phyloP scores from a whole-genome alignment of 2,888 invertebrate genomes.

The Meta bourneti region DNA sequence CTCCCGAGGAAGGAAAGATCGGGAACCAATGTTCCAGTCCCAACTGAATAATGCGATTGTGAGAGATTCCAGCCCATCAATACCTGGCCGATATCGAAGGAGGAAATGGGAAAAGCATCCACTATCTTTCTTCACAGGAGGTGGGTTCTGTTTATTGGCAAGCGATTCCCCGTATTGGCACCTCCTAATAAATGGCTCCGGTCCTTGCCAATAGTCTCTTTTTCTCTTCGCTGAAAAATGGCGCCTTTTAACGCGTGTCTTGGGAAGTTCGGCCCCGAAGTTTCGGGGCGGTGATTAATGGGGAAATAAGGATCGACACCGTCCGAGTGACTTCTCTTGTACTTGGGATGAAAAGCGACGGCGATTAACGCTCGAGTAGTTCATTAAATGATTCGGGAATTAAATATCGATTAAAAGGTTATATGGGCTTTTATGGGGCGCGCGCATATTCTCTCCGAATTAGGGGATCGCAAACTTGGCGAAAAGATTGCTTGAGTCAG shows the following conservation, averaged over 20 bases:
- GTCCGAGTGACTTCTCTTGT: neutral
- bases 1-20: neutral
- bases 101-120: neutral
- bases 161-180: neutral
- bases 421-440: neutral
- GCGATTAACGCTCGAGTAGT: neutral
- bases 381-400: neutral
- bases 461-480: neutral
- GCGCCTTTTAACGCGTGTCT: neutral
- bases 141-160: neutral
- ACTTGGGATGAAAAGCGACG: neutral
- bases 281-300: neutral
- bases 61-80: too few relatives aligned
- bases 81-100: neutral
- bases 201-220: neutral
- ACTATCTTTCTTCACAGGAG: too few relatives aligned
- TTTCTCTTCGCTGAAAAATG: neutral
- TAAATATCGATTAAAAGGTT: conserved; percentile 1
- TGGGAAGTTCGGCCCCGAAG: too few relatives aligned
- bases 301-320: neutral
- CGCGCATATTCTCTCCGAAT: too few relatives aligned
- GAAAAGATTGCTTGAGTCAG: neutral
- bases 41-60: too few relatives aligned
- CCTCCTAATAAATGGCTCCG: neutral
- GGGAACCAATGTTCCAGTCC: neutral